A percentile compares a stretch with the other conserved stretches of the same genome.
Conservation (phyloP, 2,113 vertebrate species). For the Rhinoderma darwinii region DNA sequence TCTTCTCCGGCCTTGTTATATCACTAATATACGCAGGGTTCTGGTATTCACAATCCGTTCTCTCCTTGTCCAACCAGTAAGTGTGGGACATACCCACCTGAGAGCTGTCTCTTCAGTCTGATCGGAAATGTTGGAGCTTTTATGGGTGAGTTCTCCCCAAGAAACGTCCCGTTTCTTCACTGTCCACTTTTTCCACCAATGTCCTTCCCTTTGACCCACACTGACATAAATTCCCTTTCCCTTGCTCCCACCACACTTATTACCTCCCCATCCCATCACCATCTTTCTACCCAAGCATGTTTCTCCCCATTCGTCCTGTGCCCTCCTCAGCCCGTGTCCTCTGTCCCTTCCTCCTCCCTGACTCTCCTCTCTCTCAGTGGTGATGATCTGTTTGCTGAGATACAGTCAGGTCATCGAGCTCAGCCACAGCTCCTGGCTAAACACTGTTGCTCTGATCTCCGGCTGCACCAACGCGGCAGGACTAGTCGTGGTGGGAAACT, state of each 20-base stretch:
- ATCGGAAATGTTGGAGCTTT: conserved; percentile 91
- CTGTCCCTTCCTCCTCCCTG: conserved; percentile 15
- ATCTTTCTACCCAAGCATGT: neutral
- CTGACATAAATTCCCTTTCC: neutral
- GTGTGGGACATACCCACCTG: conserved; percentile 89
- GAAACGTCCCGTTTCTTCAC: neutral
- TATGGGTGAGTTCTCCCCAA: conserved; percentile 80
- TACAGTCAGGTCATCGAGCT: conserved; percentile 90
- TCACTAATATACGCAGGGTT: too few relatives aligned
- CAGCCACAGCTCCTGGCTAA: conserved; percentile 85
- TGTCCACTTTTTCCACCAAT: neutral
- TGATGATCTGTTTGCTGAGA: conserved; percentile 86
- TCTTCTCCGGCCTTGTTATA: neutral
- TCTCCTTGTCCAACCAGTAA: conserved; percentile 75
- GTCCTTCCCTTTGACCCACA: neutral
- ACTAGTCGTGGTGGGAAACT: conserved; percentile 90
- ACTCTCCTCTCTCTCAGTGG: conserved; percentile 74
- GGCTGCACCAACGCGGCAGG: conserved; percentile 87
- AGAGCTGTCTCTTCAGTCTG: conserved; percentile 93
- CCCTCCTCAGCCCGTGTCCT: neutral
- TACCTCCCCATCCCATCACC: conserved; percentile 2
- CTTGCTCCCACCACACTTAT: neutral
- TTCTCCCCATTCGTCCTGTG: neutral
- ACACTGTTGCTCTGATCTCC: conserved; percentile 83
- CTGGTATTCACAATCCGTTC: neutral